phyloP scores from a whole-genome alignment of 2,797 vertebrate genomes.

The Austrolebias charrua region DNA sequence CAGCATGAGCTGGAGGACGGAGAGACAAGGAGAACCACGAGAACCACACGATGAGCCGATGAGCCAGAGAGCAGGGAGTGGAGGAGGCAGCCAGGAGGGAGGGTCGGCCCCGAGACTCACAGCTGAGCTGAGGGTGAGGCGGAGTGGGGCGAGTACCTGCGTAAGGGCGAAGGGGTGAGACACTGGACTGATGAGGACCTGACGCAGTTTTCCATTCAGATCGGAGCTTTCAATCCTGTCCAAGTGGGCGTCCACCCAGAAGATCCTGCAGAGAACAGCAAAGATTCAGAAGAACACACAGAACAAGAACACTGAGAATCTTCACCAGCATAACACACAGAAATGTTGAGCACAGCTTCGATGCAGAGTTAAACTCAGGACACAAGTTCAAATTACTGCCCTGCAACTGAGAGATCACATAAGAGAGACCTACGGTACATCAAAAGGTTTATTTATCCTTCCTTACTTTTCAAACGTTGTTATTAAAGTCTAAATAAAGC shows the following conservation, averaged over 20 bases:
- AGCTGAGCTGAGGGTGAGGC: constrained; percentile 26
- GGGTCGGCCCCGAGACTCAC: constrained; percentile 53
- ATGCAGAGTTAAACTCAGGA: no score
- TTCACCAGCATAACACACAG: no score
- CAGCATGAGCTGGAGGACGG: constrained; percentile 56
- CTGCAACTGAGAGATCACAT: no score
- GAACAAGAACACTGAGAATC: no score
- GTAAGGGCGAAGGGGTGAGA: constrained; percentile 97
- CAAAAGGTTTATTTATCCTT: no score
- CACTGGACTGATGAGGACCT: constrained; percentile 92
- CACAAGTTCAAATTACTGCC: no score
- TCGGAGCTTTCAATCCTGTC: constrained; percentile 97
- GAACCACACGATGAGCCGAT: constrained; percentile 56
- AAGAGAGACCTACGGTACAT: background rate
- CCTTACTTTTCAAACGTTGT: background rate
- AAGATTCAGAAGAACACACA: background rate
- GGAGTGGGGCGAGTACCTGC: constrained; percentile 81
- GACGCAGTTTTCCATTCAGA: constrained; percentile 92
- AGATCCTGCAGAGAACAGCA: constrained; percentile 83
- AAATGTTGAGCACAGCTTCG: no score
- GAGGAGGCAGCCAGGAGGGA: constrained; percentile 56
- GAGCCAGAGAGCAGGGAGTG: constrained; percentile 66
- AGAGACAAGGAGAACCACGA: constrained; percentile 50
- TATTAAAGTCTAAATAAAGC: background rate
- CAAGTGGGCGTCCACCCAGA: constrained; percentile 98